phyloP scores from a whole-genome alignment of 2,113 vertebrate genomes.

The Baryphthengus martii region DNA sequence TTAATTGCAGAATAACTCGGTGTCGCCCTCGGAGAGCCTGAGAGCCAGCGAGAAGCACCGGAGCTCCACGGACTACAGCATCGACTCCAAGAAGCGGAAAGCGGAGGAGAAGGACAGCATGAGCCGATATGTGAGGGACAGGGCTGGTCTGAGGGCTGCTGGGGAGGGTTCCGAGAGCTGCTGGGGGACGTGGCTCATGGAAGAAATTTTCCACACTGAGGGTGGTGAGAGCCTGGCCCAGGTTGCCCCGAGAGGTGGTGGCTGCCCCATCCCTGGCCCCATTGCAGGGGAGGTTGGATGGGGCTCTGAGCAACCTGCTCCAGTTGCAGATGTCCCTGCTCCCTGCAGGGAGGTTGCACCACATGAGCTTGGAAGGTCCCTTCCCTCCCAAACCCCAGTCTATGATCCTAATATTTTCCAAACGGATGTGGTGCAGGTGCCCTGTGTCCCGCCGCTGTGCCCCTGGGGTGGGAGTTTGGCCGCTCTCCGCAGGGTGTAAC shows the following conservation, averaged over 20 bases:
- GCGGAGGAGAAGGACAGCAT: conserved; percentile 94
- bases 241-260: background rate
- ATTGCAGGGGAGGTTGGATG: background rate
- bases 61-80: conserved; percentile 85
- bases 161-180: background rate
- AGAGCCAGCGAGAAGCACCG: conserved; percentile 91
- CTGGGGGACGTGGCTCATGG: background rate
- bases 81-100: conserved; percentile 93
- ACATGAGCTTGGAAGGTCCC: background rate
- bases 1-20: conserved; percentile 86
- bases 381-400: background rate
- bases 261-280: background rate
- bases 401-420: fast-evolving
- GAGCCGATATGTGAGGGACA: conserved; percentile 88
- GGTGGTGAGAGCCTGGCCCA: background rate
- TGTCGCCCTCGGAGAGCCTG: conserved; percentile 93
- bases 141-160: fast-evolving
- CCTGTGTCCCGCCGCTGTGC: background rate
- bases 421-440: fast-evolving
- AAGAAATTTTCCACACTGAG: background rate
- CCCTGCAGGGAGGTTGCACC: background rate
- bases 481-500: background rate
- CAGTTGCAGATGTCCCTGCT: background rate
- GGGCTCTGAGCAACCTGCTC: background rate
- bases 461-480: background rate